A percentile compares a stretch with the other conserved stretches of the same genome.
Conservation (phyloP, 2,888 invertebrate genomes). For the Cistogaster globosa region DNA sequence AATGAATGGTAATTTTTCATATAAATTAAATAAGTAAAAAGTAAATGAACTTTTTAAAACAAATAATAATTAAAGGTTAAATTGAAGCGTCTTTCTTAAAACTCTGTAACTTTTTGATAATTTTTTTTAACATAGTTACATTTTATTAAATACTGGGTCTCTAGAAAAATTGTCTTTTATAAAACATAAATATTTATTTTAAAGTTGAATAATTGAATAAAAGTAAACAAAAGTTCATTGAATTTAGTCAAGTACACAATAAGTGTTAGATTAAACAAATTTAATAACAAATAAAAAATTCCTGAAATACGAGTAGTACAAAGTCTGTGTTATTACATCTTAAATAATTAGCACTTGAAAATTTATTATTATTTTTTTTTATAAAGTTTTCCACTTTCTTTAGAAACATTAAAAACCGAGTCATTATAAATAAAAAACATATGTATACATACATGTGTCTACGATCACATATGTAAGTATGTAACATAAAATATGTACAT, state of each 20-base stretch:
- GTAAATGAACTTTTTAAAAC: conserved; percentile 49
- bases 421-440: too few species aligned
- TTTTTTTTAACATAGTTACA: conserved; percentile 19
- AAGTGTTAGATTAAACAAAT: conserved; percentile 7
- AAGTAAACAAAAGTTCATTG: conserved; percentile 48
- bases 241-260: conserved; percentile 46
- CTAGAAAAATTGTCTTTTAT: not conserved
- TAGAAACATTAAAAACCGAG: not conserved
- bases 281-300: not conserved
- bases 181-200: conserved; percentile 37
- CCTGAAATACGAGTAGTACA: not conserved
- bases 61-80: conserved; percentile 52
- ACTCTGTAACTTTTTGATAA: conserved; percentile 10
- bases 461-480: too few species aligned
- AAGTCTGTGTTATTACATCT: too few species aligned
- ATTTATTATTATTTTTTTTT: not conserved
- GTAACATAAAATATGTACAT: too few species aligned
- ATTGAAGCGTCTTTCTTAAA: not conserved
- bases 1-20: not conserved
- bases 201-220: conserved; percentile 17
- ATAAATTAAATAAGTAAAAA: conserved; percentile 11
- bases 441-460: too few species aligned
- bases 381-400: conserved; percentile 1
- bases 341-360: not conserved
- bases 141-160: not conserved